Conservation (phyloP, 1,140 invertebrate genomes). For the Paraescarpia echinospica region DNA sequence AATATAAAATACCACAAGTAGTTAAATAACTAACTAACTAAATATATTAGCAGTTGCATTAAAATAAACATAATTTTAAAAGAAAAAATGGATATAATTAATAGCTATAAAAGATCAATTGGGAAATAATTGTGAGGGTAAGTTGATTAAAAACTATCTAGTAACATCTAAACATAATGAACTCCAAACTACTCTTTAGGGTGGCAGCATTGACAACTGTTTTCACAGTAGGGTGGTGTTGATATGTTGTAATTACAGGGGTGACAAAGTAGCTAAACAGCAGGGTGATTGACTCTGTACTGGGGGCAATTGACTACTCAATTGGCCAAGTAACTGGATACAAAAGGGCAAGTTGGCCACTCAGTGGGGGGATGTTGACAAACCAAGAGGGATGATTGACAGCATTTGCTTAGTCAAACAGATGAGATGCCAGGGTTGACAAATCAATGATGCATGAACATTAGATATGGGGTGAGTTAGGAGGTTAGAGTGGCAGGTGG, state of each 20-base stretch:
- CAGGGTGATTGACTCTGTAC: not conserved
- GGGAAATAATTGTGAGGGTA: no score
- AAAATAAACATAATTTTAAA: no score
- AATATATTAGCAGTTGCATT: no score
- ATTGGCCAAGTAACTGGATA: not conserved
- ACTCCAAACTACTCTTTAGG: not conserved
- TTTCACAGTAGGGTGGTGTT: not conserved
- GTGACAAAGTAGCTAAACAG: not conserved
- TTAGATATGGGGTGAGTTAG: not conserved
- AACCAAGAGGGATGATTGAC: not conserved
- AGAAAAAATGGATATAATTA: no score
- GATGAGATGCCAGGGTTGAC: not conserved
- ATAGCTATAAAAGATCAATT: no score
- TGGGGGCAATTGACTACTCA: not conserved
- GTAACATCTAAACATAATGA: no score
- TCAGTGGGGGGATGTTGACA: not conserved
- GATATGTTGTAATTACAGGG: not conserved
- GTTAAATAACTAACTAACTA: no score
- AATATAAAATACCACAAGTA: no score
- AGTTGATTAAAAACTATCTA: not conserved
- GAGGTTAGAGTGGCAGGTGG: not conserved
- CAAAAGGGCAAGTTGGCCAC: not conserved
- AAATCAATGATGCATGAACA: not conserved
- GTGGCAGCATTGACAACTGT: not conserved
- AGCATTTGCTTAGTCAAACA: not conserved